Conservation (phyloP, 2,113 vertebrate genomes). For the Platysternon megacephalum region DNA sequence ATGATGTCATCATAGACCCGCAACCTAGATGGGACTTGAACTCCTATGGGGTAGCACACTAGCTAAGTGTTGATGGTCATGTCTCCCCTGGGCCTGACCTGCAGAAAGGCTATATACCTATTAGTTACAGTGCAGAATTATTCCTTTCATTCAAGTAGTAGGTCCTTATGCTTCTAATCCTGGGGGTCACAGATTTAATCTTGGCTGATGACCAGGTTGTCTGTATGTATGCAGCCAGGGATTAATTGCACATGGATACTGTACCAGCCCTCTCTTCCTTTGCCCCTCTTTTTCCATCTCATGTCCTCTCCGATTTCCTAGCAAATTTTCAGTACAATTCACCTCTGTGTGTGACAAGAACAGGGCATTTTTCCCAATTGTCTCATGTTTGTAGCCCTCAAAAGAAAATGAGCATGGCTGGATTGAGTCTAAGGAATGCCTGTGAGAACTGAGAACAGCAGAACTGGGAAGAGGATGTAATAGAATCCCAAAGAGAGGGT, state of each 20-base stretch:
- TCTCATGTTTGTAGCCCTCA: not conserved
- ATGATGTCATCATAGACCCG: not conserved
- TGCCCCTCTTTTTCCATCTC: not conserved
- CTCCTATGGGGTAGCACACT: not conserved
- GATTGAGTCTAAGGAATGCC: not conserved
- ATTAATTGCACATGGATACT: not conserved
- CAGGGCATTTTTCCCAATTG: not conserved
- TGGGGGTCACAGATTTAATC: not conserved
- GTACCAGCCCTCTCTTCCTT: not conserved
- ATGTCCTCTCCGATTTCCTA: not conserved
- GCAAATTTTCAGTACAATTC: not conserved
- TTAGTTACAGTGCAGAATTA: not conserved
- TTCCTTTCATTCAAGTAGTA: not conserved
- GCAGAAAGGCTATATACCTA: not conserved
- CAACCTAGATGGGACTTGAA: not conserved
- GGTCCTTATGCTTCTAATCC: not conserved
- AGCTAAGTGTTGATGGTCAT: not conserved
- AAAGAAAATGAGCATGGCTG: fast-evolving
- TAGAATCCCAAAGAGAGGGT: not conserved
- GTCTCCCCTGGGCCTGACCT: not conserved
- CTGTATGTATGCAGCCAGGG: not conserved
- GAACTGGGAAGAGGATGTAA: not conserved
- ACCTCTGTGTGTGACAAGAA: not conserved
- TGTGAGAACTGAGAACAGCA: not conserved
- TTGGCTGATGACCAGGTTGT: not conserved